These are phyloP conservation scores for Mystacides longicornis DNA, from an alignment of 2,888 invertebrate species.

Conservation along the genomic window DNA sequence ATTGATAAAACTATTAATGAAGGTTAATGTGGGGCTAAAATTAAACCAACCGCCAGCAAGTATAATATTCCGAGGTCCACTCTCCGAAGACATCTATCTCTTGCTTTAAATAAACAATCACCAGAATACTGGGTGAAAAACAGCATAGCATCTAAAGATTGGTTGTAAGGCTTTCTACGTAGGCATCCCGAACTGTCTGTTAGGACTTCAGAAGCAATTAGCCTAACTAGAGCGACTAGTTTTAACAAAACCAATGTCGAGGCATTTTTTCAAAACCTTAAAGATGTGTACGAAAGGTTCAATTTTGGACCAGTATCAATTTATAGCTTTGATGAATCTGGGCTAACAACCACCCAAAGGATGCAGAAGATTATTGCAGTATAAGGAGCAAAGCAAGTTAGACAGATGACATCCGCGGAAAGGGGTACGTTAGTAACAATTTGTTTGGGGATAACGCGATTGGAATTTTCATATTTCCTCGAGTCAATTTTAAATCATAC, in stretches of 20 bases:
- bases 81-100: not conserved
- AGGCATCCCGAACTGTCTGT: conserved; percentile 3
- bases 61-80: conserved; percentile 5
- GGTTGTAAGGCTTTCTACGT: not conserved
- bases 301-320: not conserved
- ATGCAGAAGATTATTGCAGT: conserved; percentile 1
- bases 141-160: conserved; percentile 3
- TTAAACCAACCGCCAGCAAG: conserved; percentile 2
- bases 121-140: not conserved
- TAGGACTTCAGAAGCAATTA: conserved; percentile 5
- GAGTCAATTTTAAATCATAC: conserved; percentile 2
- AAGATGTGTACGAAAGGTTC: conserved; percentile 1
- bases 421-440: conserved; percentile 4
- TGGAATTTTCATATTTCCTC: conserved; percentile 4
- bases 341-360: conserved; percentile 2
- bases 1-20: conserved; percentile 1
- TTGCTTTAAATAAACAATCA: conserved; percentile 2
- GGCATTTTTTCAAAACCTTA: conserved; percentile 3
- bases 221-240: conserved; percentile 6
- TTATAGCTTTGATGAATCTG: conserved; percentile 7
- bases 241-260: conserved; percentile 4
- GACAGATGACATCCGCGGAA: conserved; percentile 7
- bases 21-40: not conserved
- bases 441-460: conserved; percentile 4
- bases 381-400: conserved; percentile 9